Base-by-base conservation (phyloP, 2,113 vertebrate species). In the Clarias macrocephalus region DNA sequence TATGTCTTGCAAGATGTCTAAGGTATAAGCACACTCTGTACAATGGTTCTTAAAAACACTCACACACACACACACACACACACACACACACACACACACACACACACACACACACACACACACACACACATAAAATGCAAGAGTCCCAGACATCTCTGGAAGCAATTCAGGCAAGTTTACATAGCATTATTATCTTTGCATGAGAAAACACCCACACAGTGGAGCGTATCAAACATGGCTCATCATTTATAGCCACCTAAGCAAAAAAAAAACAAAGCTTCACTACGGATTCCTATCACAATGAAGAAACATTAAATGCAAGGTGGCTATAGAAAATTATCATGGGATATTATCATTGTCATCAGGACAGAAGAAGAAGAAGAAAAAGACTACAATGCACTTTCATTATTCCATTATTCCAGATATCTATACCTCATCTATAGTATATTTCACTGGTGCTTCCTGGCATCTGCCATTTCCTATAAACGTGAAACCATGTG, bases 141-240 rank as follows among this genome's bases (percentile, higher is more conserved):
- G 52, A 16, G 59, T 60, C 70, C 25, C 66, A 28, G 28, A 63
- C 66, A 72, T 80, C 10, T 86, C 52, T 54, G 63, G 70, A 88
- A 80, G 21, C 60, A 72, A 85, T 59, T 82, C 68, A 2, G 60
- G n/a, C 70, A 83, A 86, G 85, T 82, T 80, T 59, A 57, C 77
- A 59, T 59, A 33, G 77, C 76, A 60, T 75, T 66, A 88, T 76
- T 86, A 75, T 75, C 60, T 54, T 76, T 70, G 83, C 75, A 75
- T 85, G 60, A 79, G 33, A 73, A 85, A 80, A 62, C 57, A 62
- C 56, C 56, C 30, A 76, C 57, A 76, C 56, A 42, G 42, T 28
- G 42, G 52, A 52, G 37, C 25, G 1, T 52, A 76, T 52, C 62
- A 85, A 76, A 75, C 37, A 19, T 54, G 37, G 37, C 59, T 65